Base-by-base conservation (phyloP, 1,140 invertebrate species). In the Scylla paramamosain region DNA sequence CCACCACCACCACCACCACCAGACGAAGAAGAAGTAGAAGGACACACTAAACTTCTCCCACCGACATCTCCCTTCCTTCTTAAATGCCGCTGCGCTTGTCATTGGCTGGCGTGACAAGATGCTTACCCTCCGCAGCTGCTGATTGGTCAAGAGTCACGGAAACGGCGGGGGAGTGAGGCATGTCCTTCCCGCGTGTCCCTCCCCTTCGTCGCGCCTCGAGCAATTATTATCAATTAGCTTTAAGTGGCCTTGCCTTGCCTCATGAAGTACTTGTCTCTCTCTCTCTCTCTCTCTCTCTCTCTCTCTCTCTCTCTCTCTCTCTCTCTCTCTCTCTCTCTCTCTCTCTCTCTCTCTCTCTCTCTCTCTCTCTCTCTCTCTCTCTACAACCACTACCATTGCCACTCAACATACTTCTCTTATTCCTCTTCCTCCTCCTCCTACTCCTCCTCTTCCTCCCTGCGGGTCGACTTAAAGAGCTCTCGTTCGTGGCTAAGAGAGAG, bases 71-170 rank as follows among this genome's bases (percentile, higher is more conserved):
- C 46, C 20, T 25, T 32, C 20, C 82, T n/a, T 84, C 86, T 93
- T 84, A 87, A 93, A 86, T 93, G 45, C 39, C 46, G n/a, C 59
- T n/a, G 4, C 39, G 48, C 14, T 59, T 93, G 93, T 93, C 93
- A 93, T 93, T 93, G 93, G 93, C 32, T 52, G 93, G 59, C 93
- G 93, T 93, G 93, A 93, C 93, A 93, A 31, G 84, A 88, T 88
- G 45, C 93, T 88, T 93, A 59, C 82, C 20, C 39, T 86, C 25
- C 31, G 82, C 82, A 45, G 29, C n/a, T 39, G 25, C 84, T 88
- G 31, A 93, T 93, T 93, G 93, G 93, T 46, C 45, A 12, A n/a
- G 39, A 39, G 83, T 93, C 93, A 93, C 83, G 93, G 93, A 93
- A 93, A 88, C 93, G 87, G 84, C 83, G 84, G 87, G 84, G 93